phyloP scores from a whole-genome alignment of 1,140 invertebrate genomes.

The Trachymyrmex cornetzi region DNA sequence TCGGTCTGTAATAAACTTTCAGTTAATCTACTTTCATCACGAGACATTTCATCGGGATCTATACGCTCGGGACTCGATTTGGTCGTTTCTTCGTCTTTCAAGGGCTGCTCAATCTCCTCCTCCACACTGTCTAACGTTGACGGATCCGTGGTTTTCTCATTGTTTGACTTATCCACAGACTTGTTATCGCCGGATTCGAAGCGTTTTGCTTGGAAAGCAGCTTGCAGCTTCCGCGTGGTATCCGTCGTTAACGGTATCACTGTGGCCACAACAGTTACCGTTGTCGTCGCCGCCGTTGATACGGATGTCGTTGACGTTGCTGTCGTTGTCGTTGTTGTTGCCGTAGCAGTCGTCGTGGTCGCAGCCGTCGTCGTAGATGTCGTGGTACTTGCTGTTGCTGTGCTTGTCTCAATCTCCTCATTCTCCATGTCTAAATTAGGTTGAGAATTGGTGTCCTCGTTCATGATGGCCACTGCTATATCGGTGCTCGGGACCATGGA shows the following conservation, averaged over 20 bases:
- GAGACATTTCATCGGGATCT: constrained; percentile 2
- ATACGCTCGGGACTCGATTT: constrained; percentile 37
- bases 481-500: constrained; percentile 73
- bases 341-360: neutral
- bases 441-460: constrained; percentile 85
- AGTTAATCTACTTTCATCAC: constrained; percentile 21
- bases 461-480: constrained; percentile 84
- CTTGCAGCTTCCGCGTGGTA: constrained; percentile 81
- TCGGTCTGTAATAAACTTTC: constrained; percentile 62
- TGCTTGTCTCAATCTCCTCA: constrained; percentile 76
- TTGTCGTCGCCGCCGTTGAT: constrained; percentile 25
- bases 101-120: constrained; percentile 14
- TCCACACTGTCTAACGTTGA: constrained; percentile 11
- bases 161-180: constrained; percentile 62
- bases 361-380: neutral
- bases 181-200: constrained; percentile 77
- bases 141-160: constrained; percentile 46
- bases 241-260: constrained; percentile 66
- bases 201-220: constrained; percentile 84
- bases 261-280: constrained; percentile 37
- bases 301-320: neutral
- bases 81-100: constrained; percentile 26
- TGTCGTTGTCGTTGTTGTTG: neutral
- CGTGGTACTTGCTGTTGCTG: neutral
- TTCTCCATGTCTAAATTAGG: constrained; percentile 83